Evolutionary conservation across 2,113 vertebrate species (phyloP), one percentile per base, ranked within the genome.

Genomic region (Malaclemys terrapin): DNA sequence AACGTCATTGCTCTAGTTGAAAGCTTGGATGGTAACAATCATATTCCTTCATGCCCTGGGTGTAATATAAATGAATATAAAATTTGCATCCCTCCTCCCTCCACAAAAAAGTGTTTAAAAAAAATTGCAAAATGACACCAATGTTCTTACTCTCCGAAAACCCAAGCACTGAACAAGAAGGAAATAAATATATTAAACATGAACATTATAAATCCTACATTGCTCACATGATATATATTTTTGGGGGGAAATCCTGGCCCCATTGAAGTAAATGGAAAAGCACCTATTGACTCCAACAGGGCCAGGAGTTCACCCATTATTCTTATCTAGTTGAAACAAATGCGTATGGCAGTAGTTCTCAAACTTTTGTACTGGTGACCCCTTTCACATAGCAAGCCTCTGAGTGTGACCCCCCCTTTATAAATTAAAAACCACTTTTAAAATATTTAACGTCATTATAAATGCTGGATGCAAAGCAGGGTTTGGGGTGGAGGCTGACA

Each of bases 141-240:
- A 35, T 69, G 94, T 85, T 59, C 65, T 94, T 90, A 91, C 93
- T 59, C 87, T 24, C 88, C 90, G 87, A 96, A 95, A 69, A 93
- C 76, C 31, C 76, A n/a, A 72, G 88, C 0, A 0, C 95, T 94
- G 92, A n/a, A 65, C 31, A 35, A 65, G 29, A 35, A 22, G n/a
- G 69, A n/a, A 72, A 42, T 42, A 24, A 42, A 42, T 22, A 42
- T 22, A 20, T 29, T 88, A 85, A 89, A 90, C 90, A 88, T 96
- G 93, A 94, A 54, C 8, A 24, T 8, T 83, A 87, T 42, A 59
- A 1, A 1, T 75, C 72, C 22, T 42, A n/a, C 38, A 45, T 22
- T 75, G 38, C 22, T 75, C 22, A 42, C 72, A 25, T 75, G 20
- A 6, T 45, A 25, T 8, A 42, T 38, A 24, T 75, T 42, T 75